Evolutionary conservation across 2,797 vertebrate species (phyloP), one percentile per base, ranked within the genome.

Genomic region (Hoplostethus mediterraneus): DNA sequence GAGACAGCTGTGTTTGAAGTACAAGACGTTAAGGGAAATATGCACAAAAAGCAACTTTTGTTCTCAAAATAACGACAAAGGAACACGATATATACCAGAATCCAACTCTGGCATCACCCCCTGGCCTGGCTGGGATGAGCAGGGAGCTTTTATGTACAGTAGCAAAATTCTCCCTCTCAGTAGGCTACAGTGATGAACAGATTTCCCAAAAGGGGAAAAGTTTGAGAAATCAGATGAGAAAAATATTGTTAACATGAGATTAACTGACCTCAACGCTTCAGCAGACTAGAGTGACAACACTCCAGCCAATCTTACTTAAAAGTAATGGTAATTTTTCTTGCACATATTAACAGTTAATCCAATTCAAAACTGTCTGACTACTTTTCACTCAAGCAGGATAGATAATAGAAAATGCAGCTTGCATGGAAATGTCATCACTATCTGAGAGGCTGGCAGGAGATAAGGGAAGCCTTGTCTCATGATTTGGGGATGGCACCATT

Each of bases 401-500:
- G 56, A 56, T 60, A 40, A 71, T 42, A 67, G 31, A 59, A 21
- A 67, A 71, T 21, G 62, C 69, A 42, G 42, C 55, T 55, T 72
- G 58, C 57, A 63, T 25, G 63, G 48, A 74, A 77, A 75, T 83
- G 68, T 71, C 73, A 73, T 80, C 61, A 42, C 49, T 56, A 48
- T 57, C 70, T 71, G 25, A 5, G 60, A 67, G 58, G 63, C 72
- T 70, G 67, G 72, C 67, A 54, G 5, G n/a, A 73, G 63, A 59
- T 63, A 52, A 75, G 63, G 59, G 13, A 21, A 28, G 44, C 38
- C 64, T 71, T 53, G 56, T 71, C 75, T 67, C 38, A 68, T 67
- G 75, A 73, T 84, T 78, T 68, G 63, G 63, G 30, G 67, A 49
- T 47, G 58, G 64, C 55, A 54, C 81, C 69, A 63, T 75, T 78